A percentile compares a stretch with the other conserved stretches of the same genome.
Conservation (phyloP, 23 tunicate species). For the Styela clava region DNA sequence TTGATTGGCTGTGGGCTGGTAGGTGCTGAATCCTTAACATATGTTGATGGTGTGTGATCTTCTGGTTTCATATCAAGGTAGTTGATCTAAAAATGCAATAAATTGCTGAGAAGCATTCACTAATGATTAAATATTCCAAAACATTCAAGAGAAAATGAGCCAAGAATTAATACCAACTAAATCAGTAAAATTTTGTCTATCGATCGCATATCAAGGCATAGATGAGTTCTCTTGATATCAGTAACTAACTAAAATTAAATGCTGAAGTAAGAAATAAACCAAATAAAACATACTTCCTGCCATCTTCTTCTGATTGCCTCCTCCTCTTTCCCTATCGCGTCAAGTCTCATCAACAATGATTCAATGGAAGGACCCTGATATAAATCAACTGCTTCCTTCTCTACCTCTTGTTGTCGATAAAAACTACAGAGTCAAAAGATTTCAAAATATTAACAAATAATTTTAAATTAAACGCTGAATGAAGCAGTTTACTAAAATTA, state of each 20-base stretch:
- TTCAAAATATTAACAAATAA: not conserved
- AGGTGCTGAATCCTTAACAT: not conserved
- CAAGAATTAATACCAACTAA: too few relatives aligned
- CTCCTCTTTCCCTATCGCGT: conserved; percentile 11
- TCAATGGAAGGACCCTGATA: conserved; percentile 20
- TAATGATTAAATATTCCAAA: too few relatives aligned
- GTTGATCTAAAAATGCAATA: not conserved
- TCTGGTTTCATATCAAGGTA: conserved; percentile 11
- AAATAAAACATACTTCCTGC: conserved; percentile 19
- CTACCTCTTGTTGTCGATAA: conserved; percentile 4
- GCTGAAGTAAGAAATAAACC: too few relatives aligned
- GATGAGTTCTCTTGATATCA: too few relatives aligned
- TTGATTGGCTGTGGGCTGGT: conserved; percentile 12
- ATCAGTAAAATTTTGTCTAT: too few relatives aligned
- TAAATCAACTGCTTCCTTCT: conserved; percentile 14
- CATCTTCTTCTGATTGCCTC: conserved; percentile 17
- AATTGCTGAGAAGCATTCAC: not conserved
- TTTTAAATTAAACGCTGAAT: too few relatives aligned
- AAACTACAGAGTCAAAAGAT: not conserved
- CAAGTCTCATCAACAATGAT: conserved; percentile 11
- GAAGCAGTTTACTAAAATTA: too few relatives aligned
- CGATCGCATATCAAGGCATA: too few relatives aligned
- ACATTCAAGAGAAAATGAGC: too few relatives aligned
- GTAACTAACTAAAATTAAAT: too few relatives aligned
- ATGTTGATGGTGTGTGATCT: not conserved